These are phyloP conservation scores for Sepiola atlantica DNA, from an alignment of 2,888 invertebrate species.

Conservation along the genomic window DNA sequence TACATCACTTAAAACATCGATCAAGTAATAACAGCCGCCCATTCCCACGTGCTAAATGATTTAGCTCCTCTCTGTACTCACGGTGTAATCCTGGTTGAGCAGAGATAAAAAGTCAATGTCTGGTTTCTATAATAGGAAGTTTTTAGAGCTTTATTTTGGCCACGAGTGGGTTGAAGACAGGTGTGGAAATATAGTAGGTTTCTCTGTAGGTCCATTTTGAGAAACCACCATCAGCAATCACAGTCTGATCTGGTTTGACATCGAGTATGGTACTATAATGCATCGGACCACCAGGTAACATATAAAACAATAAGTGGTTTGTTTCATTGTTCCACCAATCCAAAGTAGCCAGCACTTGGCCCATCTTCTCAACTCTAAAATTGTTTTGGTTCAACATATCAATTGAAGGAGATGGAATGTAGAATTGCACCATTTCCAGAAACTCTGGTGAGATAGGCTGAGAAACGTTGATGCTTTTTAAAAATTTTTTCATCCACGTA, in stretches of 20 bases:
- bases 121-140: constrained; percentile 60
- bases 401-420: constrained; percentile 90
- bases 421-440: constrained; percentile 88
- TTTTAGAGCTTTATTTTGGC: constrained; percentile 56
- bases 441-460: constrained; percentile 88
- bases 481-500: constrained; percentile 83
- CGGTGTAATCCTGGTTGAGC: constrained; percentile 85
- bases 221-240: constrained; percentile 90
- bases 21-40: constrained; percentile 78
- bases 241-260: constrained; percentile 85
- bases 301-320: constrained; percentile 94
- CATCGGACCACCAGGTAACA: constrained; percentile 87
- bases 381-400: constrained; percentile 91
- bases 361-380: constrained; percentile 81
- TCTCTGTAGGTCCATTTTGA: constrained; percentile 87
- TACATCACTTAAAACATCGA: constrained; percentile 60
- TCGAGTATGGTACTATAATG: constrained; percentile 86
- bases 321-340: constrained; percentile 88
- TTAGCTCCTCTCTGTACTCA: constrained; percentile 79
- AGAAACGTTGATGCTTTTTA: constrained; percentile 81
- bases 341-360: constrained; percentile 80
- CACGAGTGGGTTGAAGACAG: constrained; percentile 83
- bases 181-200: constrained; percentile 91
- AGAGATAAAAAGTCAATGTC: constrained; percentile 81
- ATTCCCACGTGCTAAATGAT: constrained; percentile 77